phyloP scores from a whole-genome alignment of 2,888 invertebrate genomes.

The Lepidonotus clava region DNA sequence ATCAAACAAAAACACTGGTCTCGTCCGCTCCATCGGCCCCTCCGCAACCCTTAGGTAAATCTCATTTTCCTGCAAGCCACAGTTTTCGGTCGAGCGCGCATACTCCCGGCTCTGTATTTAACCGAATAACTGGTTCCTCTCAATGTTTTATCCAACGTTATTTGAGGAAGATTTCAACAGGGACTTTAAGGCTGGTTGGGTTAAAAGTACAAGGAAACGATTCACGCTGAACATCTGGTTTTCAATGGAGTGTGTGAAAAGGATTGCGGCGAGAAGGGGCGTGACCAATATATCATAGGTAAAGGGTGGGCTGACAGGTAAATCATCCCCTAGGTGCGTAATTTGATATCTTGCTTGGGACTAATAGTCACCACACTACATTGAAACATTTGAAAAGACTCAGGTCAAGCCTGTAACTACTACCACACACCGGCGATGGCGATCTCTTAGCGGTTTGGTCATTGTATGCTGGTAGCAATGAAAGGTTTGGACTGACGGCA shows the following conservation, averaged over 20 bases:
- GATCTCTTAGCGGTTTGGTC: not conserved
- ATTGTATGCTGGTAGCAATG: not conserved
- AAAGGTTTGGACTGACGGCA: not conserved
- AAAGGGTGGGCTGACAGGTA: not conserved
- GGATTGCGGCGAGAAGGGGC: not conserved
- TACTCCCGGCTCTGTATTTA: not conserved
- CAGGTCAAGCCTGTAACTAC: conserved; percentile 2
- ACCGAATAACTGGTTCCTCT: not conserved
- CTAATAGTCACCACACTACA: not conserved
- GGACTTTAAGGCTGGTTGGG: no score
- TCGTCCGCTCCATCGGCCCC: not conserved
- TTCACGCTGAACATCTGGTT: no score
- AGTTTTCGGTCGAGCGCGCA: not conserved
- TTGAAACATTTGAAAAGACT: not conserved
- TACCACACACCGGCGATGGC: not conserved
- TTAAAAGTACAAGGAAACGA: no score
- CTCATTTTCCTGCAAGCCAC: not conserved
- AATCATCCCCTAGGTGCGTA: not conserved
- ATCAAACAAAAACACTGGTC: conserved; percentile 17
- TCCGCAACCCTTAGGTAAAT: not conserved
- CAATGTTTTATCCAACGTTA: not conserved
- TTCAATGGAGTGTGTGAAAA: not conserved
- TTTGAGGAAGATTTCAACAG: not conserved
- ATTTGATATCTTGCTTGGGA: not conserved
- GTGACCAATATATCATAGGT: not conserved